Conservation (phyloP, 2,888 invertebrate genomes). For the Cheilosia vulpina region DNA sequence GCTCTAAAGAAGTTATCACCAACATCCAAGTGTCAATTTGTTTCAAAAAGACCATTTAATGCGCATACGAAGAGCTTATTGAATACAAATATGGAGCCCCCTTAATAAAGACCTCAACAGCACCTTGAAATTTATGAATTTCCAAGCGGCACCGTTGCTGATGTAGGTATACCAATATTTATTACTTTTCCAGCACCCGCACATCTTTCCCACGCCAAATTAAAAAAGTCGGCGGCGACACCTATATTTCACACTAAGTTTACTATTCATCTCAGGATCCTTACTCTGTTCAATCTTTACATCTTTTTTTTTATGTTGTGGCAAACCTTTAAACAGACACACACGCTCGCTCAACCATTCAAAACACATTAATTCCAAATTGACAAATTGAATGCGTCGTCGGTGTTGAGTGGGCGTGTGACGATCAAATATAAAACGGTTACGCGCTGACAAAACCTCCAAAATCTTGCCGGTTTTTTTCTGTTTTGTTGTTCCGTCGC, state of each 20-base stretch:
- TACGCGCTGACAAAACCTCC: constrained; percentile 6
- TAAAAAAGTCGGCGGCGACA: constrained; percentile 11
- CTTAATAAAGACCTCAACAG: constrained; percentile 11
- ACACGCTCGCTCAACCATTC: constrained; percentile 52
- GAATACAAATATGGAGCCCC: constrained; percentile 21
- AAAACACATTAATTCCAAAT: constrained; percentile 56
- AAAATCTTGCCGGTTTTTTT: constrained; percentile 65
- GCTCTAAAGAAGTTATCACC: too few species aligned
- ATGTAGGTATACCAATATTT: constrained; percentile 23
- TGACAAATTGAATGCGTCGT: constrained; percentile 71
- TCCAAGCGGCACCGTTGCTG: neutral
- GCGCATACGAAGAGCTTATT: neutral
- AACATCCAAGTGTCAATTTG: too few species aligned
- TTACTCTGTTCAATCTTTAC: constrained; percentile 22
- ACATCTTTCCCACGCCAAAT: constrained; percentile 47
- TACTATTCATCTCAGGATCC: constrained; percentile 56
- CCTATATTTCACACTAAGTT: constrained; percentile 53
- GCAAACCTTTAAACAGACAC: constrained; percentile 18
- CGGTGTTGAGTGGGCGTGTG: constrained; percentile 56
- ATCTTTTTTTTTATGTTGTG: constrained; percentile 17
- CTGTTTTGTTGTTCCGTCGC: constrained; percentile 76
- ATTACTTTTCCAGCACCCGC: constrained; percentile 32
- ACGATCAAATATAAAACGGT: constrained; percentile 36
- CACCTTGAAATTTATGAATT: constrained; percentile 38
- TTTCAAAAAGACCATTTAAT: neutral